A percentile compares a stretch with the other conserved stretches of the same genome.
Evolutionary conservation across 2,888 invertebrate genomes (phyloP).

Genomic region (Sinotaia quadrata): DNA sequence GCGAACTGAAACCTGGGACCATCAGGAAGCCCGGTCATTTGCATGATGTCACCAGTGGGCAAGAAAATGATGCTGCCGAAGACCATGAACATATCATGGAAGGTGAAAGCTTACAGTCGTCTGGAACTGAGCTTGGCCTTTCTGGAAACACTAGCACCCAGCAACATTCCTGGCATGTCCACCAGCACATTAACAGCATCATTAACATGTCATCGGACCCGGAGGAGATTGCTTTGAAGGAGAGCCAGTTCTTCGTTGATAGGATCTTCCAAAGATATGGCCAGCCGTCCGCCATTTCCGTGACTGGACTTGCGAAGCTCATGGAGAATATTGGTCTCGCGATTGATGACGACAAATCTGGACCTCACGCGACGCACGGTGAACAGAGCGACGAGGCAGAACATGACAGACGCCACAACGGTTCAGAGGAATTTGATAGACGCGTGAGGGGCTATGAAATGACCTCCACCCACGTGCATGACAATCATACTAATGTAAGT

Average conservation of each 20-base stretch:
- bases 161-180: conserved; percentile 8
- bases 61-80: too few species aligned
- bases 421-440: neutral
- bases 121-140: too few species aligned
- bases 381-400: neutral
- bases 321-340: neutral
- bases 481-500: neutral
- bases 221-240: neutral
- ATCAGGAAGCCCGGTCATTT: too few species aligned
- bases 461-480: neutral
- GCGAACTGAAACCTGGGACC: too few species aligned
- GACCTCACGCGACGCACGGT: neutral
- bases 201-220: neutral
- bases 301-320: neutral
- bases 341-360: neutral
- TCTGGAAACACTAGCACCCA: too few species aligned
- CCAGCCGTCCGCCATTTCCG: neutral
- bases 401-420: neutral
- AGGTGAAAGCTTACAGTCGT: too few species aligned
- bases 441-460: neutral
- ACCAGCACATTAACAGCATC: neutral
- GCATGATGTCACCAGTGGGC: too few species aligned
- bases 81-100: too few species aligned
- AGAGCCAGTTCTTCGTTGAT: conserved; percentile 7
- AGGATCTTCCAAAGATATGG: conserved; percentile 15